Percentiles rank a stretch among this genome's conserved stretches.
Conservation (phyloP, 2,113 vertebrate species). For the Pseudolaguvia tuberculata region DNA sequence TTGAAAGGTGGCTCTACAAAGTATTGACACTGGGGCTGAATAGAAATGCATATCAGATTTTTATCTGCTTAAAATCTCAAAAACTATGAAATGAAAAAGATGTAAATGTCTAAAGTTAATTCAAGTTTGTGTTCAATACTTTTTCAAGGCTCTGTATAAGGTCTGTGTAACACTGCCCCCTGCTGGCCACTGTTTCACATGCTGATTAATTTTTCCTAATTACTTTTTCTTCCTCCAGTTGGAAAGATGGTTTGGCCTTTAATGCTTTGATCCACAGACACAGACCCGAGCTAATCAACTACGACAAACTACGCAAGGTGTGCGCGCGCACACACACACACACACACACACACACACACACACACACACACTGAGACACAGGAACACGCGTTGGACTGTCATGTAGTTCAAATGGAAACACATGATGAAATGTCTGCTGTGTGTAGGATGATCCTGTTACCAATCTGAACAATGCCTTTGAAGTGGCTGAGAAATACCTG, state of each 20-base stretch:
- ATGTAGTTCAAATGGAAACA: not conserved
- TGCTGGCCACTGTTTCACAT: slow-evolving; percentile 45
- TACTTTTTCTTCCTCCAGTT: slow-evolving; percentile 63
- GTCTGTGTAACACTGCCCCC: slow-evolving; percentile 46
- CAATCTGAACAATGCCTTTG: slow-evolving; percentile 79
- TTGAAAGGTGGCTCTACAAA: too few relatives aligned
- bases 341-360: not conserved
- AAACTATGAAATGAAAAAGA: too few relatives aligned
- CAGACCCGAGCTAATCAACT: slow-evolving; percentile 89
- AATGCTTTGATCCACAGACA: slow-evolving; percentile 94
- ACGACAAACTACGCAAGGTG: slow-evolving; percentile 91
- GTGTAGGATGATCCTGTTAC: slow-evolving; percentile 73
- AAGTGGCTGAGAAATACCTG: slow-evolving; percentile 75
- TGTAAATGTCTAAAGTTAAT: too few relatives aligned
- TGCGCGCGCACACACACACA: not conserved
- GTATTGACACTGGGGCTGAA: too few relatives aligned
- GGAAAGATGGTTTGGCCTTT: slow-evolving; percentile 95
- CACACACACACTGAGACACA: not conserved
- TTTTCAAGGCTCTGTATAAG: not conserved
- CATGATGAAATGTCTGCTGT: not conserved
- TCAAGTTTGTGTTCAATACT: too few relatives aligned
- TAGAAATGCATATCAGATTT: too few relatives aligned
- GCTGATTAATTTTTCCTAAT: not conserved
- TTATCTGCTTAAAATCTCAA: too few relatives aligned
- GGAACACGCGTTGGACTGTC: too few relatives aligned